These are phyloP conservation scores for Cordilura impudica DNA, from an alignment of 2,888 invertebrate species.

Conservation along the genomic window DNA sequence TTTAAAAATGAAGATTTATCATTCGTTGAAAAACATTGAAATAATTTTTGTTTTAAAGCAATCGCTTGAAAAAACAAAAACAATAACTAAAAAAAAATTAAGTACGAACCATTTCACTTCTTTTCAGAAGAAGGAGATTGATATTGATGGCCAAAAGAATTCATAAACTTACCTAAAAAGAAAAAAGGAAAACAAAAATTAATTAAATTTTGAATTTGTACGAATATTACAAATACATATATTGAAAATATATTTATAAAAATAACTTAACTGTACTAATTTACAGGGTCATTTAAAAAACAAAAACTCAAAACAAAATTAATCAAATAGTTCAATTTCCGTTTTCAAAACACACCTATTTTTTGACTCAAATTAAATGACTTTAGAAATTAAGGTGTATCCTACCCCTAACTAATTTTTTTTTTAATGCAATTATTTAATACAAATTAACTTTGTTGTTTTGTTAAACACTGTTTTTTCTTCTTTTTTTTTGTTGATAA, in stretches of 20 bases:
- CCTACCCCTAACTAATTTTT: conserved; percentile 43
- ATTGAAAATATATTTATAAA: conserved; percentile 5
- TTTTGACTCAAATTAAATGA: background rate
- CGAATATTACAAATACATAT: background rate
- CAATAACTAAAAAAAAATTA: background rate
- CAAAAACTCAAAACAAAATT: background rate
- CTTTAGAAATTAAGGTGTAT: conserved; percentile 39
- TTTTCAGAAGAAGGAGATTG: conserved; percentile 15
- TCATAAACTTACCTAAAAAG: conserved; percentile 51
- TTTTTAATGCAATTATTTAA: background rate
- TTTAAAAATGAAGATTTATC: conserved; percentile 17
- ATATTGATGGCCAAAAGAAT: conserved; percentile 5
- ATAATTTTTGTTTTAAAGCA: conserved; percentile 3
- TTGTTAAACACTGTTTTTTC: background rate
- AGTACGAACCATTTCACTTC: conserved; percentile 22
- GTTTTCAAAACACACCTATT: conserved; percentile 17
- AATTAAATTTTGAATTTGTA: conserved; percentile 38
- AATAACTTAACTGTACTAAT: background rate
- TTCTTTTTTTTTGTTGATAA: background rate
- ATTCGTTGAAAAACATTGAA: background rate
- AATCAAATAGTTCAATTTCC: conserved; percentile 53
- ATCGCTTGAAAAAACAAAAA: conserved; percentile 5
- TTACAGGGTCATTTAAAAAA: conserved; percentile 30
- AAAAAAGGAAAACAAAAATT: conserved; percentile 42
- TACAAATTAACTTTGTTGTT: background rate